phyloP scores from a whole-genome alignment of 2,888 invertebrate genomes.

The Euplagia quadripunctaria region DNA sequence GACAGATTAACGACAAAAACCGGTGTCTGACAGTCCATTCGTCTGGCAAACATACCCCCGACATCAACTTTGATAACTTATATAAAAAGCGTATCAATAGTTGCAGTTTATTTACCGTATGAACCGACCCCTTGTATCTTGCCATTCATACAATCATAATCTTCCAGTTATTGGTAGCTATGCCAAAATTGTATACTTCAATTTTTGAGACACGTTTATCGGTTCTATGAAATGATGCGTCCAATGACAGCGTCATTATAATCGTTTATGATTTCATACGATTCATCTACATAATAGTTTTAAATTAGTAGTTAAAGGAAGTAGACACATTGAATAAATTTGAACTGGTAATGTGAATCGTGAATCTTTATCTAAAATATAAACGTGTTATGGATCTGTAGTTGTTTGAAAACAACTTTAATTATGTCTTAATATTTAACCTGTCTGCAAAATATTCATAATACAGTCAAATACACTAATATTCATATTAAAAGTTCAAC shows the following conservation, averaged over 20 bases:
- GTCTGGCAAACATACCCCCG: background rate
- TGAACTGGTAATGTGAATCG: constrained; percentile 22
- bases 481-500: constrained; percentile 7
- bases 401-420: constrained; percentile 20
- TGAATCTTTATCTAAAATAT: constrained; percentile 11
- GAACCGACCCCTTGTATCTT: background rate
- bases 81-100: background rate
- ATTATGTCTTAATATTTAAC: constrained; percentile 16
- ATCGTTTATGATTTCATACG: constrained; percentile 7
- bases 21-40: constrained; percentile 11
- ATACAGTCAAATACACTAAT: constrained; percentile 8
- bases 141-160: background rate
- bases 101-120: background rate
- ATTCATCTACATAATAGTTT: constrained; percentile 5
- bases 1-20: constrained; percentile 20
- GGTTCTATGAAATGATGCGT: background rate
- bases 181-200: background rate
- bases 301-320: constrained; percentile 3
- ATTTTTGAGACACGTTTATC: background rate
- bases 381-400: background rate
- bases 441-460: constrained; percentile 14
- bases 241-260: constrained; percentile 5
- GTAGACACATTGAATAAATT: constrained; percentile 26
- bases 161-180: background rate
- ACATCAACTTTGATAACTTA: constrained; percentile 28